Evolutionary conservation across 2,113 vertebrate species (phyloP).

Genomic region (Apistogramma diplotaenia): DNA sequence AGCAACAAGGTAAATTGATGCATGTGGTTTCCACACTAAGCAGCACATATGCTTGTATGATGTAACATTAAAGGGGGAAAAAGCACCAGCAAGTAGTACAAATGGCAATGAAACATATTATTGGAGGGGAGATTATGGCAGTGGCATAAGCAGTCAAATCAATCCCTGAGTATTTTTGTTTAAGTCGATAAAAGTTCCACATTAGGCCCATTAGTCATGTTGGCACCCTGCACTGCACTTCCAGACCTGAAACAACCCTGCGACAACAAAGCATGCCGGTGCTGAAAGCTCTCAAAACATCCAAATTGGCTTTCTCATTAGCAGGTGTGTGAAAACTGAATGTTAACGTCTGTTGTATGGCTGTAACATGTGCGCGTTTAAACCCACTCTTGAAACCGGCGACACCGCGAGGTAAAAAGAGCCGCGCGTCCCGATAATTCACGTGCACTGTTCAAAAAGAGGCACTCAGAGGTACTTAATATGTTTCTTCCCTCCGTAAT

Average conservation of each 20-base stretch:
- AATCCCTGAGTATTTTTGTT: conserved; percentile 70
- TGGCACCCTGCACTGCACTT: conserved; percentile 57
- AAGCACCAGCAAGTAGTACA: conserved; percentile 48
- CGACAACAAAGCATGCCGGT: conserved; percentile 24
- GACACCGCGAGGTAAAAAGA: conserved; percentile 11
- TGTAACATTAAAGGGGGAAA: conserved; percentile 45
- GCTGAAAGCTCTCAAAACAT: conserved; percentile 21
- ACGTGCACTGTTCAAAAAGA: conserved; percentile 24
- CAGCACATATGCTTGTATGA: conserved; percentile 20
- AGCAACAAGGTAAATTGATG: conserved; percentile 8
- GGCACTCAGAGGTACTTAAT: conserved; percentile 47
- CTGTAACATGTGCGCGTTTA: conserved; percentile 31
- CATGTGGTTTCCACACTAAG: conserved; percentile 8
- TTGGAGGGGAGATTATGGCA: conserved; percentile 65
- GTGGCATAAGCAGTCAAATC: conserved; percentile 71
- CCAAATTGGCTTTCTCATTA: conserved; percentile 15
- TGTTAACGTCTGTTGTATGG: conserved; percentile 17
- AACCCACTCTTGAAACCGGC: conserved; percentile 18
- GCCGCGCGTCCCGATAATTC: conserved; percentile 30
- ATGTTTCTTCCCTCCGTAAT: conserved; percentile 15
- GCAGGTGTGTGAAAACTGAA: conserved; percentile 6
- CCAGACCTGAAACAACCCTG: conserved; percentile 25
- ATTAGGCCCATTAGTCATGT: conserved; percentile 73
- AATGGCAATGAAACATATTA: conserved; percentile 57
- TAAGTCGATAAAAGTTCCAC: conserved; percentile 66